Base-by-base conservation (phyloP, 2,113 vertebrate species). In the Aviceda subcristata region DNA sequence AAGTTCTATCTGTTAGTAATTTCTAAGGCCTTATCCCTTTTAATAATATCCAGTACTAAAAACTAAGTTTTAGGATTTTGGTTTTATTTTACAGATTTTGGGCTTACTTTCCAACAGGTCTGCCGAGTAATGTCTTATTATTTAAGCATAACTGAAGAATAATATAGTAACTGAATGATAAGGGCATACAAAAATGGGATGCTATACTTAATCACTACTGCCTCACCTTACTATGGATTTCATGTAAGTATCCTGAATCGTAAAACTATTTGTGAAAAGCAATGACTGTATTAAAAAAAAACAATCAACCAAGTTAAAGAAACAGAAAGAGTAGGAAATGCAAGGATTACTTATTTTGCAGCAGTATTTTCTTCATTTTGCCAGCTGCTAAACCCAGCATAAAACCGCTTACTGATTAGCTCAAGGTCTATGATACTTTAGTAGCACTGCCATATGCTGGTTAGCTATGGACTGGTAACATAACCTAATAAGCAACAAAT, bases 391-490 rank as follows among this genome's bases (percentile, higher is more conserved):
- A 68, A 36, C 17, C 8, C 34, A 72, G 23, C 12, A 60, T 20
- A 64, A 67, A 67, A 11, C 0, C 39, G 18, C n/a, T 36, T 57
- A 21, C 2, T 24, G 17, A 24, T 20, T 15, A 91, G 34, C 41
- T 62, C 21, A 59, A 34, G 20, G 7, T 6, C 27, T 0, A 27
- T 3, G 11, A 41, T 19, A 50, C 13, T 36, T 32, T 11, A 57
- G 34, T 18, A 73, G 30, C 1, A 39, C 0, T 53, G n/a, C 32
- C 3, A 0, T 6, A 13, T 12, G 12, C 36, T 22, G 7, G 9
- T 18, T 13, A 30, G 14, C 27, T 34, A 26, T 15, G 21, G 11
- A 38, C 38, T 53, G 1, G 0, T 46, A 67, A 18, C 0, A 0
- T 3, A 67, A 63, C 10, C 14, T 26, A 36, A 36, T 8, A n/a